Percentiles rank a stretch among this genome's conserved stretches.
phyloP scores from a whole-genome alignment of 1,140 invertebrate species.

The Drosophila pachea region DNA sequence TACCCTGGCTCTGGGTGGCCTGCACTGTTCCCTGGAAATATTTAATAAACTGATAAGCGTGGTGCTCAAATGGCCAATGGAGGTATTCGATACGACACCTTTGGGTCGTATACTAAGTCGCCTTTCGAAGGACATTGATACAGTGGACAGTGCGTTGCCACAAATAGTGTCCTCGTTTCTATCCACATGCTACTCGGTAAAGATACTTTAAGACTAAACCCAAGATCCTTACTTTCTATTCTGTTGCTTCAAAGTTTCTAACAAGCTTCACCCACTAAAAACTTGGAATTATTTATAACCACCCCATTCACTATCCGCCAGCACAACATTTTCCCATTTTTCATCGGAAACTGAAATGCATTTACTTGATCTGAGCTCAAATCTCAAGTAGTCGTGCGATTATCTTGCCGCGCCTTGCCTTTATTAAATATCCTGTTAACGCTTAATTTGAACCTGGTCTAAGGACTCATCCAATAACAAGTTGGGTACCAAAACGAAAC shows the following conservation, averaged over 20 bases:
- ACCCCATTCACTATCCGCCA: too few species aligned
- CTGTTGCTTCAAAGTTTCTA: background rate
- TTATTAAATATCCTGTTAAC: constrained; percentile 8
- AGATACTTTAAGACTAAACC: constrained; percentile 23
- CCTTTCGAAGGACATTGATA: constrained; percentile 87
- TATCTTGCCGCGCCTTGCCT: background rate
- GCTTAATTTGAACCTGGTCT: constrained; percentile 5
- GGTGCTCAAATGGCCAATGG: constrained; percentile 84
- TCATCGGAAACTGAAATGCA: constrained; percentile 11
- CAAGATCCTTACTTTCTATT: background rate
- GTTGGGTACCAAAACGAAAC: background rate
- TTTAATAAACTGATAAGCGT: constrained; percentile 83
- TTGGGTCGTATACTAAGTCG: constrained; percentile 87
- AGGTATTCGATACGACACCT: constrained; percentile 89
- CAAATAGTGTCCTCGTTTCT: constrained; percentile 56
- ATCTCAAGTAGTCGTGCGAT: constrained; percentile 25
- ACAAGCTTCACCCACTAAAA: too few species aligned
- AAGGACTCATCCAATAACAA: constrained; percentile 1
- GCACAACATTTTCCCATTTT: background rate
- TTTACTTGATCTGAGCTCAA: constrained; percentile 54
- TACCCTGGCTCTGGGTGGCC: constrained; percentile 78
- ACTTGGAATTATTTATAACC: too few species aligned
- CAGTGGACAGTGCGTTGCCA: constrained; percentile 82
- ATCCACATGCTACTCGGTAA: constrained; percentile 72
- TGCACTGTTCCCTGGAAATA: constrained; percentile 79